Percentiles rank a stretch among this genome's conserved stretches.
Conservation (phyloP, 2,113 vertebrate genomes). For the Rhombomys opimus region DNA sequence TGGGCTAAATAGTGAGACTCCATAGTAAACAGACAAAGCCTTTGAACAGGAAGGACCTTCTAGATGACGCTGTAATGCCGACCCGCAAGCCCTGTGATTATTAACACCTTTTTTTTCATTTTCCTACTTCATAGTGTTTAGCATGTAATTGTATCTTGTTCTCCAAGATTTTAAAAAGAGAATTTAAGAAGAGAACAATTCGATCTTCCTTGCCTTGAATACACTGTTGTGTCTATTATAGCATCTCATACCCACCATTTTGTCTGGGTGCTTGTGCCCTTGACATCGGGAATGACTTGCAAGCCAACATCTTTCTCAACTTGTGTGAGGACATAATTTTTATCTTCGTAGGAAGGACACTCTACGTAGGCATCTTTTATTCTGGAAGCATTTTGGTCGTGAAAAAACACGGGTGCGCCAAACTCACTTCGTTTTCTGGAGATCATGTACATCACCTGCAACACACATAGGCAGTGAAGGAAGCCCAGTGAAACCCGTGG, state of each 20-base stretch:
- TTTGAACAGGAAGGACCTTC: not conserved
- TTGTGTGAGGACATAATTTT: conserved; percentile 89
- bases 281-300: conserved; percentile 86
- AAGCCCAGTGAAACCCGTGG: not conserved
- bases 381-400: conserved; percentile 86
- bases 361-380: conserved; percentile 87
- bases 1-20: not conserved
- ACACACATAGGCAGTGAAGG: not conserved
- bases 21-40: not conserved
- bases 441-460: conserved; percentile 90
- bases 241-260: conserved; percentile 86
- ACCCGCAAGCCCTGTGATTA: not conserved
- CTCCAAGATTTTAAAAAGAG: not conserved
- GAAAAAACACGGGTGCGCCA: conserved; percentile 87
- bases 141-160: not conserved
- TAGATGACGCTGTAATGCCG: not conserved
- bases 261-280: conserved; percentile 90
- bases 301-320: conserved; percentile 88
- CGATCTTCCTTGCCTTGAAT: not conserved
- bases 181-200: not conserved
- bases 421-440: conserved; percentile 87
- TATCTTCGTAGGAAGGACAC: conserved; percentile 90
- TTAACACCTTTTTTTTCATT: not conserved
- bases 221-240: not conserved
- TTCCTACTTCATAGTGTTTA: not conserved